These are phyloP conservation scores for Acanthoscelides obtectus DNA, from an alignment of 2,888 invertebrate genomes.

Conservation along the genomic window DNA sequence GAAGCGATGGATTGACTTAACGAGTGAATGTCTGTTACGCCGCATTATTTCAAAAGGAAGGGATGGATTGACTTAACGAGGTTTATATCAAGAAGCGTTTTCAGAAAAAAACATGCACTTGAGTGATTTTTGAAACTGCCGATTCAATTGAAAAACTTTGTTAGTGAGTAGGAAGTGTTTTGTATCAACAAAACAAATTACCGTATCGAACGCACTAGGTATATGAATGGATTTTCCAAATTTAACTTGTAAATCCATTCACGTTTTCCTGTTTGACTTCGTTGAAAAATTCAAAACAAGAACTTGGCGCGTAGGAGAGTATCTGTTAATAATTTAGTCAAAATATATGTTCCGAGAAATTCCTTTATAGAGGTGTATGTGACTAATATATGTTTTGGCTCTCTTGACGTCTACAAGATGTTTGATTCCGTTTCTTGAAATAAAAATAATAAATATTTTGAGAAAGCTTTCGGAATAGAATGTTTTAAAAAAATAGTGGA, in stretches of 20 bases:
- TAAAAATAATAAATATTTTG: too few species aligned
- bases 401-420: neutral
- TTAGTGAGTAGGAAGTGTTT: neutral
- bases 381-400: neutral
- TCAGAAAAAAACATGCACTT: too few species aligned
- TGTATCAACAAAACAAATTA: neutral
- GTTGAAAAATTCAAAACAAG: neutral
- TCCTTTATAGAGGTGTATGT: neutral
- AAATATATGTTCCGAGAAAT: neutral
- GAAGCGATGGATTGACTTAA: too few species aligned
- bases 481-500: too few species aligned
- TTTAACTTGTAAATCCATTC: neutral
- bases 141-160: too few species aligned
- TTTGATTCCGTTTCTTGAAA: too few species aligned
- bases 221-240: neutral
- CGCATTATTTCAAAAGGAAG: too few species aligned
- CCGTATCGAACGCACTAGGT: neutral
- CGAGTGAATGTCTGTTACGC: too few species aligned
- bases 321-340: neutral
- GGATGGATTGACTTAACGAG: too few species aligned
- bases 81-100: too few species aligned
- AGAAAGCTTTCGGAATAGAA: too few species aligned
- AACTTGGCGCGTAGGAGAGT: neutral
- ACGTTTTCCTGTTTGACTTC: neutral
- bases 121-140: too few species aligned